Evolutionary conservation across 1,140 invertebrate genomes (phyloP), one percentile per base, ranked within the genome.

Genomic region (Atta cephalotes): DNA sequence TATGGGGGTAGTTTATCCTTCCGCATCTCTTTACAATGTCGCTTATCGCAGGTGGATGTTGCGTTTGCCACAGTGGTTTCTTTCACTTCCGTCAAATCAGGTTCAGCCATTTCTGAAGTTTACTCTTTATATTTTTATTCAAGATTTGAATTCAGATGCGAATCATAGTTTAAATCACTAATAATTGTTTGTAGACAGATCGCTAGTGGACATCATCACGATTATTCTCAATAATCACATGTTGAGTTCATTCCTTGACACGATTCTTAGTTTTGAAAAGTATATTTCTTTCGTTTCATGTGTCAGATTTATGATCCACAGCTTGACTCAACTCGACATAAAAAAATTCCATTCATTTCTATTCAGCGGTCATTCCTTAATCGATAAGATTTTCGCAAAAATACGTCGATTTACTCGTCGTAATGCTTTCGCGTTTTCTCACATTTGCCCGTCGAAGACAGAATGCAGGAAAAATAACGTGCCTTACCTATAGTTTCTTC

Each of bases 1-100:
- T 93, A 93, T 39, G 87, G 89, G 0, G 93, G 92, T 76, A 76
- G 31, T 56, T 93, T 93, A 72, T 93, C 91, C 18, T 87, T 88
- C 12, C 78, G 85, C 70, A 91, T 81, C 63, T 93, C 92, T 12
- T 76, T 87, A 49, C 89, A 91, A 53, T 84, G 89, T 66, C 65
- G 84, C 39, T 88, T 90, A 51, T 79, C 82, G 16, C 85, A 76
- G 12, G 53, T 70, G 31, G 66, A 49, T 16, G 86, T 68, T 7
- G 58, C 28, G 2, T 62, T 60, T 6, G 60, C 10, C 39, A 78
- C 74, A 31, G 72, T 21, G 14, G 28, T 60, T 0, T 88, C 87
- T 1, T 86, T 85, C 35, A 39, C 18, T 31, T 87, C 85, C 25
- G 85, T 60, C 65, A 68, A 39, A 18, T 74, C 45, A 7, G 35